A percentile compares a stretch with the other conserved stretches of the same genome.
Evolutionary conservation across 1,140 invertebrate species (phyloP).

Genomic region (Venturia canescens): DNA sequence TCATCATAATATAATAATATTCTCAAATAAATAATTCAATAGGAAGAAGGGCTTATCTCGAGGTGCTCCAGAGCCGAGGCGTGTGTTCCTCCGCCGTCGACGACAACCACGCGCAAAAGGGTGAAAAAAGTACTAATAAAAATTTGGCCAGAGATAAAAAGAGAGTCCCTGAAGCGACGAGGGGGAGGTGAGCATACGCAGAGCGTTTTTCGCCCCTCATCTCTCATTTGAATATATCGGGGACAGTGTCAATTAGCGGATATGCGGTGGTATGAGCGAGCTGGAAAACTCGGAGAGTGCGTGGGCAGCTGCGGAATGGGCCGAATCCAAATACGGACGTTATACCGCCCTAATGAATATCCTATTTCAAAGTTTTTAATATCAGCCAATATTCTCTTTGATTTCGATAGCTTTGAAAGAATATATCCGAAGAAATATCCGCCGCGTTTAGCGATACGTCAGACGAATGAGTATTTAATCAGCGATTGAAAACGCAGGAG

Average conservation of each 20-base stretch:
- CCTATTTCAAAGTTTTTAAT: neutral
- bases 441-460: no score
- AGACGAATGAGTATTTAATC: no score
- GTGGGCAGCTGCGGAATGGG: conserved; percentile 2
- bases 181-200: no score
- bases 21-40: conserved; percentile 17
- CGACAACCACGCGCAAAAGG: no score
- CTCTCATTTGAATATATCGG: conserved; percentile 34
- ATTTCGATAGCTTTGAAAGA: neutral
- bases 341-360: neutral
- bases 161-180: neutral
- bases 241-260: conserved; percentile 34
- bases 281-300: conserved; percentile 17
- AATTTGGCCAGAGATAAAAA: neutral
- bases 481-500: no score
- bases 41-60: neutral
- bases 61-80: neutral
- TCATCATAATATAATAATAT: conserved; percentile 1
- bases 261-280: conserved; percentile 23
- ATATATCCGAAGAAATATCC: no score
- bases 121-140: neutral
- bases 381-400: neutral
- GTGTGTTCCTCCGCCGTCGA: neutral
- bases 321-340: neutral
- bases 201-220: neutral